These are phyloP conservation scores for Wiebesia pumilae DNA, from an alignment of 1,140 invertebrate genomes.

Conservation along the genomic window DNA sequence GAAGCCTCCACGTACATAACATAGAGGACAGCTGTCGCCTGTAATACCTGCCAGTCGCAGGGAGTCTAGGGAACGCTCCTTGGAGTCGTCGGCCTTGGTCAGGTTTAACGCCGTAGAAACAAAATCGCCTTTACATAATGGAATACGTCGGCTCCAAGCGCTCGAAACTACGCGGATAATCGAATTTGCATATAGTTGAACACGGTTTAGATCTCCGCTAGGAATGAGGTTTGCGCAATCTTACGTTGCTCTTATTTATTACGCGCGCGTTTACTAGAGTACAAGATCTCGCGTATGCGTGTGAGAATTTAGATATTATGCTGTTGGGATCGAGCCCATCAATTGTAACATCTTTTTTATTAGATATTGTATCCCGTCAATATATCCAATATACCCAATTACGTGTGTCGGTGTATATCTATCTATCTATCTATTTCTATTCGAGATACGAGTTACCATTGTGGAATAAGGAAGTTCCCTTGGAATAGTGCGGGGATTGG, in stretches of 20 bases:
- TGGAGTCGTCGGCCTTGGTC: constrained; percentile 42
- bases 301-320: constrained; percentile 3
- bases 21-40: background rate
- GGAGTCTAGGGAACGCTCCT: constrained; percentile 41
- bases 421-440: no score
- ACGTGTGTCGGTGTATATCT: no score
- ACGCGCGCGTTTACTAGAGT: background rate
- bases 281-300: background rate
- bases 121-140: constrained; percentile 42
- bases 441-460: background rate
- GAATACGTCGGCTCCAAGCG: background rate
- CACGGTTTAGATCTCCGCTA: constrained; percentile 3
- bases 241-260: constrained; percentile 12
- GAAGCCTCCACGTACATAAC: background rate
- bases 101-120: constrained; percentile 34
- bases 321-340: no score
- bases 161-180: constrained; percentile 39
- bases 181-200: constrained; percentile 45
- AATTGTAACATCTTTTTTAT: background rate
- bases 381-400: no score
- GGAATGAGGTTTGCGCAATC: constrained; percentile 37
- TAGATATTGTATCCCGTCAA: background rate
- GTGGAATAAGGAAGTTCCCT: background rate
- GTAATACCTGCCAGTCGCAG: constrained; percentile 2
- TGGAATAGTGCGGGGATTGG: background rate